phyloP scores from a whole-genome alignment of 2,888 invertebrate genomes.

The Cinara cedri region DNA sequence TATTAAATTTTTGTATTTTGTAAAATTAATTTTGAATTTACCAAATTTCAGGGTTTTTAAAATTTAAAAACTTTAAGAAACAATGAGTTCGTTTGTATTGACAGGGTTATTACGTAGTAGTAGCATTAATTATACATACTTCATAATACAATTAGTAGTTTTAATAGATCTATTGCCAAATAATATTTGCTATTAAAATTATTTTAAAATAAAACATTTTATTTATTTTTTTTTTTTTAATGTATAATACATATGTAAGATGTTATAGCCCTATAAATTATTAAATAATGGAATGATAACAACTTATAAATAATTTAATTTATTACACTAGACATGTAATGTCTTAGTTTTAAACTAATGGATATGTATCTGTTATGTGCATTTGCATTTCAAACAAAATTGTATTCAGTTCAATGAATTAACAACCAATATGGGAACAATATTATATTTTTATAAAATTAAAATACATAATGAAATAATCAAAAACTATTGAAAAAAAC shows the following conservation, averaged over 20 bases:
- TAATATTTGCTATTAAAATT: constrained; percentile 14
- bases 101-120: constrained; percentile 49
- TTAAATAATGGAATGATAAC: neutral
- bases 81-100: constrained; percentile 36
- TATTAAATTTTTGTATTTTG: constrained; percentile 18
- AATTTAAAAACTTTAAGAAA: constrained; percentile 34
- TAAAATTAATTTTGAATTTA: constrained; percentile 8
- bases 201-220: constrained; percentile 19
- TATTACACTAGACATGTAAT: constrained; percentile 4
- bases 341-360: neutral
- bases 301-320: neutral
- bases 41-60: constrained; percentile 30
- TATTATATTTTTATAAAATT: neutral
- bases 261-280: neutral
- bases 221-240: constrained; percentile 16
- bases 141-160: constrained; percentile 20
- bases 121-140: constrained; percentile 26
- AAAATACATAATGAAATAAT: constrained; percentile 1
- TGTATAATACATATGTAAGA: neutral
- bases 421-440: neutral
- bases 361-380: neutral
- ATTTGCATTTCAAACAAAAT: constrained; percentile 14
- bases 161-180: constrained; percentile 19
- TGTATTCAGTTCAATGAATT: neutral
- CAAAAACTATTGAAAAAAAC: neutral